Conservation (phyloP, 1,140 invertebrate species). For the Bactericera cockerelli region DNA sequence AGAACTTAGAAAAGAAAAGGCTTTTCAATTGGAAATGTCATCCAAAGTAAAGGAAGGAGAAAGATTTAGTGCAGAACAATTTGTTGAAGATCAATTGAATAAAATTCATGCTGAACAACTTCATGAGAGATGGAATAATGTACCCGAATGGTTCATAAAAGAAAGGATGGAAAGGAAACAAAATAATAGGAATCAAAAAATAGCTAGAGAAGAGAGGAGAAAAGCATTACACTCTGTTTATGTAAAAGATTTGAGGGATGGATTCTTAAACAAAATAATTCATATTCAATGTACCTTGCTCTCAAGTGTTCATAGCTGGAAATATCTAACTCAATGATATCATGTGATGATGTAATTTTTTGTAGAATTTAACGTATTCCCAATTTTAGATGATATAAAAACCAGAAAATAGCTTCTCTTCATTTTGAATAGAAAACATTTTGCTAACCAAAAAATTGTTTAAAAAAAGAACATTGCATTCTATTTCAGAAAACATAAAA, state of each 20-base stretch:
- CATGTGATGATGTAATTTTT: no score
- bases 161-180: constrained; percentile 18
- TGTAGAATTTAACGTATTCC: no score
- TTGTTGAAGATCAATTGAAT: constrained; percentile 26
- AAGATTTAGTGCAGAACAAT: constrained; percentile 29
- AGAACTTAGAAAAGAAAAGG: constrained; percentile 53
- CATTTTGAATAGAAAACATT: no score
- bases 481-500: no score
- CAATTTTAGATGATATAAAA: no score
- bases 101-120: constrained; percentile 25
- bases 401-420: no score
- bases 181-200: constrained; percentile 10
- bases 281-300: no score
- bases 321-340: no score
- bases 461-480: no score
- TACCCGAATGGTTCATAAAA: constrained; percentile 23
- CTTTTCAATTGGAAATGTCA: constrained; percentile 51
- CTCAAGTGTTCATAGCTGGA: no score
- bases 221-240: constrained; percentile 2
- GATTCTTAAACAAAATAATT: no score
- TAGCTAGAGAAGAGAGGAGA: constrained; percentile 11
- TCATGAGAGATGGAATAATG: constrained; percentile 22
- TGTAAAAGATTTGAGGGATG: constrained; percentile 1
- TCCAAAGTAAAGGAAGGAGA: constrained; percentile 39
- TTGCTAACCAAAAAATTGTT: no score